Base-by-base conservation (phyloP, 2,888 invertebrate genomes). In the Hypsopygia costalis region DNA sequence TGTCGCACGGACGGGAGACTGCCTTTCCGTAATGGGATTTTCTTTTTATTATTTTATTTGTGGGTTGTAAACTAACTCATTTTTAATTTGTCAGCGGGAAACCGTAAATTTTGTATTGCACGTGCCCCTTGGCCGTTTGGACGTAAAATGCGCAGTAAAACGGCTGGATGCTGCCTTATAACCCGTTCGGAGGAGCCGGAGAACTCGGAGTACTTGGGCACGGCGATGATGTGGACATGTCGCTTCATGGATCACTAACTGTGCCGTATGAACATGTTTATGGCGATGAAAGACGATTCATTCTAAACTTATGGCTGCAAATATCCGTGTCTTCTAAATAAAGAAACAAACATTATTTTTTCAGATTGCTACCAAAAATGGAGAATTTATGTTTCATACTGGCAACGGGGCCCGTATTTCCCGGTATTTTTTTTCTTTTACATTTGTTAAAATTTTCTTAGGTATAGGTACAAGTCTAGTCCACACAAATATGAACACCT, bases 41-140 rank as follows among this genome's bases (percentile, higher is more conserved):
- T 58, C 65, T 65, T 78, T 78, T 78, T 77, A 72, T 81, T 71
- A 80, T 80, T 80, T 81, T 76, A 78, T 77, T 75, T 75, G 76
- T 62, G 55, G 70, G 77, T 63, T 77, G 79, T 81, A 80, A 82
- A 81, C 79, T 78, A 78, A 77, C 81, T 80, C 75, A 81, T 85
- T 85, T 83, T 86, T 85, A 85, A 87, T 86, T 86, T 86, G 81
- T 81, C 75, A 74, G 69, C 58, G 62, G 60, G 51, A 67, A 69
- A 70, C 72, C 76, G 71, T 86, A 83, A 85, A 85, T 78, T 79
- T 63, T 63, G 56, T 61, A 66, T 67, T 68, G 76, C 77, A 73
- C 68, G 70, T 74, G 67, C 57, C 55, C 52, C 47, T 56, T 16
- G 58, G 59, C 55, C 62, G 63, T 65, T 62, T 55, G 54, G 65